phyloP scores from a whole-genome alignment of 2,888 invertebrate species.

The Antitype chi region DNA sequence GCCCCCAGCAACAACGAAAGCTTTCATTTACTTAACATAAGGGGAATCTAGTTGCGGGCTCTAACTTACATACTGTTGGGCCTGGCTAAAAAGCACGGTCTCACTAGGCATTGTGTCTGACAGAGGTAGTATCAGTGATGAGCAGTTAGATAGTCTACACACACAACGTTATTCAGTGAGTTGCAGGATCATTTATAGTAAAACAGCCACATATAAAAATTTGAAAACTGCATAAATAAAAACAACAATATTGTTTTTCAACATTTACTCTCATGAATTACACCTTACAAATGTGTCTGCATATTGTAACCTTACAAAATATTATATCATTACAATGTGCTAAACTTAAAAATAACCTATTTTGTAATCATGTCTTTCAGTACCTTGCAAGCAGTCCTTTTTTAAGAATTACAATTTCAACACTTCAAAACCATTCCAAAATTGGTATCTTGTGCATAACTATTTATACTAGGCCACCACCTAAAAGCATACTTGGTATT shows the following conservation, averaged over 20 bases:
- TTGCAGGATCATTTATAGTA: no score
- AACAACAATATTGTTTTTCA: slow-evolving; percentile 77
- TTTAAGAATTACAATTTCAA: slow-evolving; percentile 72
- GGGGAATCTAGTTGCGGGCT: no score
- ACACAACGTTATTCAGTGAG: no score
- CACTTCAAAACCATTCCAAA: slow-evolving; percentile 62
- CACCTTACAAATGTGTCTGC: slow-evolving; percentile 89
- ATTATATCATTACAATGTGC: slow-evolving; percentile 89
- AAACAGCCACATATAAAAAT: no score
- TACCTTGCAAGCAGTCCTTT: slow-evolving; percentile 87
- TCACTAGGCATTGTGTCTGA: no score
- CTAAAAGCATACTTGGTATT: slow-evolving; percentile 68
- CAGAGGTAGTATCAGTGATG: no score
- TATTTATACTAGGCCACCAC: slow-evolving; percentile 80
- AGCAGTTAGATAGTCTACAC: no score
- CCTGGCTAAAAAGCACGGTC: no score
- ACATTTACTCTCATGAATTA: slow-evolving; percentile 90
- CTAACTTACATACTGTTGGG: no score
- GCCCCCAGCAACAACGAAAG: background rate
- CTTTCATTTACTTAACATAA: slow-evolving; percentile 8
- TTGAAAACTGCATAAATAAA: no score
- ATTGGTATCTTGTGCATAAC: slow-evolving; percentile 78
- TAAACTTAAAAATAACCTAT: slow-evolving; percentile 89
- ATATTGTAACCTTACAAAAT: slow-evolving; percentile 89
- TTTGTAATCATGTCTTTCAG: slow-evolving; percentile 86